Conservation (phyloP, 2,888 invertebrate species). For the Tethea ocularis region DNA sequence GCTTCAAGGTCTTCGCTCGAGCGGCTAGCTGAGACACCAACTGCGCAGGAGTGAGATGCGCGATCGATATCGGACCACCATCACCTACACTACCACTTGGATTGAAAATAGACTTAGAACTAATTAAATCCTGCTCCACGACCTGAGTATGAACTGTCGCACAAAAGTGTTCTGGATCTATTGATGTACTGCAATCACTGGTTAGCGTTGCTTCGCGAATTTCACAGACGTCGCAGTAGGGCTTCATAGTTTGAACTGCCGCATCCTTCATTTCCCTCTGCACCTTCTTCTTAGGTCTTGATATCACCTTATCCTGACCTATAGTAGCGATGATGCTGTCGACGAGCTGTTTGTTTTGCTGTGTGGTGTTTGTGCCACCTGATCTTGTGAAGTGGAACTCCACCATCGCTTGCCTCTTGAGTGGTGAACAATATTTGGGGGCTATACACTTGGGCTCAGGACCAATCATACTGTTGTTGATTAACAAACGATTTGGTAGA, state of each 20-base stretch:
- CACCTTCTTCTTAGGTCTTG: conserved; percentile 56
- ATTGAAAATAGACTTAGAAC: conserved; percentile 69
- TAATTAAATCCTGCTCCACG: conserved; percentile 69
- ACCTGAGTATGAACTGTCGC: conserved; percentile 72
- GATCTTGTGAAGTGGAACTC: conserved; percentile 68
- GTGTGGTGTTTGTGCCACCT: conserved; percentile 38
- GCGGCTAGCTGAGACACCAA: conserved; percentile 76
- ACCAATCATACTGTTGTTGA: conserved; percentile 52
- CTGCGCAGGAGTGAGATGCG: conserved; percentile 77
- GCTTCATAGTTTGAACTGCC: conserved; percentile 67
- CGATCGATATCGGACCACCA: conserved; percentile 68
- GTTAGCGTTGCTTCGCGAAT: conserved; percentile 60
- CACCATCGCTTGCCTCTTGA: conserved; percentile 65
- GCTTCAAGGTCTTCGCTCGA: conserved; percentile 73
- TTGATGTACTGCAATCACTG: conserved; percentile 46
- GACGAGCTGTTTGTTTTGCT: conserved; percentile 69
- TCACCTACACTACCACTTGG: conserved; percentile 64
- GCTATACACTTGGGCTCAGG: conserved; percentile 51
- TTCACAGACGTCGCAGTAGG: conserved; percentile 70
- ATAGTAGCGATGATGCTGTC: conserved; percentile 65
- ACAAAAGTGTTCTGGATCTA: conserved; percentile 58
- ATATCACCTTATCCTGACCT: conserved; percentile 59
- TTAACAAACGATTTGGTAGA: conserved; percentile 63
- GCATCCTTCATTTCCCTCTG: conserved; percentile 61
- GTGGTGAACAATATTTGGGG: conserved; percentile 68